These are phyloP conservation scores for Periparus ater DNA, from an alignment of 2,797 vertebrate genomes.

Conservation along the genomic window DNA sequence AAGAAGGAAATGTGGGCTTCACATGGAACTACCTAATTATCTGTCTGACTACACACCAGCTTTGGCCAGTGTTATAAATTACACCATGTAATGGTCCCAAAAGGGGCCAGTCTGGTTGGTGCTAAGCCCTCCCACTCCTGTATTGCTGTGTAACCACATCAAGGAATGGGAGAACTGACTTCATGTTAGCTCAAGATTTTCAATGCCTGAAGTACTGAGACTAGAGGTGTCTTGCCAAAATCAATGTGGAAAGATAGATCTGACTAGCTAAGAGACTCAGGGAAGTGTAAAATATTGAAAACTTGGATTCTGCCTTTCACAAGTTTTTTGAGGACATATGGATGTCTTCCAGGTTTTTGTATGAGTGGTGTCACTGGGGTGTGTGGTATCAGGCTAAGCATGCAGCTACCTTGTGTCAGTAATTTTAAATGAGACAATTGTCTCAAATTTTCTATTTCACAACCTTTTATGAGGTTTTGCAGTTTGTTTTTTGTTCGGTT, in stretches of 20 bases:
- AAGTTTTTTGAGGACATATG: background rate
- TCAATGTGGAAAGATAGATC: background rate
- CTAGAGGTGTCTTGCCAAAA: background rate
- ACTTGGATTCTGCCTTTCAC: background rate
- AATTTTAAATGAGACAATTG: background rate
- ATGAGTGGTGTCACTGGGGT: background rate
- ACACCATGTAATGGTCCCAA: background rate
- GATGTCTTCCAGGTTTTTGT: background rate
- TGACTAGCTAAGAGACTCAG: background rate
- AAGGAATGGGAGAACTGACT: background rate
- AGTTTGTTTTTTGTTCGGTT: background rate
- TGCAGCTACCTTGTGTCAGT: background rate
- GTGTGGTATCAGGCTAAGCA: background rate
- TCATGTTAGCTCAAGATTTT: fast-evolving
- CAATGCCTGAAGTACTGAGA: background rate
- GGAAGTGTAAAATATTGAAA: background rate
- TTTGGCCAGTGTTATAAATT: background rate
- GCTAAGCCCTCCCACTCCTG: background rate
- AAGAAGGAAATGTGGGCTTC: background rate
- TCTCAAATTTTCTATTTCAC: background rate
- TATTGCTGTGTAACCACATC: background rate
- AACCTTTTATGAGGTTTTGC: fast-evolving
- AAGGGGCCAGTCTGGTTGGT: background rate
- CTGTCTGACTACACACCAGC: background rate
- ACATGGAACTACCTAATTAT: background rate